These are phyloP conservation scores for Clarias batrachus DNA, from an alignment of 2,113 vertebrate genomes.

Conservation along the genomic window DNA sequence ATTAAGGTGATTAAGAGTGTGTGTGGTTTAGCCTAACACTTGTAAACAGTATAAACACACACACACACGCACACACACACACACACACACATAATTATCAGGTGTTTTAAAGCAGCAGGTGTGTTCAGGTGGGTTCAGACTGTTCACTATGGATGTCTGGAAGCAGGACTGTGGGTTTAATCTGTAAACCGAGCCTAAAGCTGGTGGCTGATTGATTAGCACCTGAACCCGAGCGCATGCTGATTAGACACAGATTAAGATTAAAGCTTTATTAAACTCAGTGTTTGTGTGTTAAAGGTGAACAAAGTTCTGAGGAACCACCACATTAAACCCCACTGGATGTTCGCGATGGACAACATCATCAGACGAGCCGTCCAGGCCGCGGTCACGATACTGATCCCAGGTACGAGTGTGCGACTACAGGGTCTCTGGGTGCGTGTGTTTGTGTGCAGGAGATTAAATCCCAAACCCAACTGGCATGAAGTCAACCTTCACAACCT, in stretches of 20 bases:
- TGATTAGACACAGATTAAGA: not conserved
- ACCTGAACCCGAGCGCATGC: not conserved
- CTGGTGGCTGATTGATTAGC: not conserved
- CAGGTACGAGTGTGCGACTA: slow-evolving; percentile 70
- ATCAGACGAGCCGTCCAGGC: slow-evolving; percentile 90
- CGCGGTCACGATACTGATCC: slow-evolving; percentile 88
- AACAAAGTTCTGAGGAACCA: slow-evolving; percentile 90
- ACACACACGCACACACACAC: not conserved
- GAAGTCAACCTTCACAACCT: not conserved
- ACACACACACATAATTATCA: not conserved
- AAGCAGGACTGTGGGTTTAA: not conserved
- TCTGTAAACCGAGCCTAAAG: not conserved
- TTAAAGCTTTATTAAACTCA: not conserved
- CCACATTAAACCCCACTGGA: slow-evolving; percentile 92
- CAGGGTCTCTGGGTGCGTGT: not conserved
- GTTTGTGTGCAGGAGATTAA: not conserved
- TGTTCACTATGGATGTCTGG: not conserved
- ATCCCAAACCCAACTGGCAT: not conserved
- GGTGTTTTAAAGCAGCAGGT: not conserved
- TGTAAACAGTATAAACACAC: not conserved
- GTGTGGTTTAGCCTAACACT: not conserved
- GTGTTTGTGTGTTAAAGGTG: slow-evolving; percentile 72
- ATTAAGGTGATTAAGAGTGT: not conserved
- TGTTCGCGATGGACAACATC: slow-evolving; percentile 97
- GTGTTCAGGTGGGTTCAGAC: not conserved